Evolutionary conservation across 2,888 invertebrate species (phyloP).

Genomic region (Aphodius sticticus): DNA sequence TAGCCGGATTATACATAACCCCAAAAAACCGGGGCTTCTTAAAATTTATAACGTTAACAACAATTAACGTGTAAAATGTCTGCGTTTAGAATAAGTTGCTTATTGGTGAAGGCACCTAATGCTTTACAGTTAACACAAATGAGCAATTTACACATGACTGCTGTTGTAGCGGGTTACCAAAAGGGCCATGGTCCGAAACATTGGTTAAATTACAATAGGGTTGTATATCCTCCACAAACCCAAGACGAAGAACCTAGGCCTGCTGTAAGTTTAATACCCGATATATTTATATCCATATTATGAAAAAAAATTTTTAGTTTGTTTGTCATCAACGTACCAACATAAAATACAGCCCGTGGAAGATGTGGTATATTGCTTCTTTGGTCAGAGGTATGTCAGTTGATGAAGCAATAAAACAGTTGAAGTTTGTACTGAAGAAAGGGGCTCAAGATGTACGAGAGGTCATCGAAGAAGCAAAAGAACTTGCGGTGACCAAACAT

Average conservation of each 20-base stretch:
- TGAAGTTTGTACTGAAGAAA: slow-evolving; percentile 83
- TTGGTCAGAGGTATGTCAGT: slow-evolving; percentile 91
- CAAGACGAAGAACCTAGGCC: slow-evolving; percentile 79
- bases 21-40: background rate
- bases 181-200: slow-evolving; percentile 57
- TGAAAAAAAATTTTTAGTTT: slow-evolving; percentile 69
- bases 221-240: slow-evolving; percentile 80
- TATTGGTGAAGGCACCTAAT: background rate
- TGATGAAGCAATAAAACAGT: slow-evolving; percentile 92
- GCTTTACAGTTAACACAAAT: background rate
- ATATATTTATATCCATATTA: background rate
- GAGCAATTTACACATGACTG: slow-evolving; percentile 34
- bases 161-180: slow-evolving; percentile 31
- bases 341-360: slow-evolving; percentile 90
- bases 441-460: slow-evolving; percentile 78
- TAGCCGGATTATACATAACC: background rate
- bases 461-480: slow-evolving; percentile 87
- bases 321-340: slow-evolving; percentile 85
- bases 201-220: slow-evolving; percentile 76
- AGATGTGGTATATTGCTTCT: slow-evolving; percentile 91
- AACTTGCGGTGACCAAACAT: slow-evolving; percentile 84
- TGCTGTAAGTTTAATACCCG: slow-evolving; percentile 70
- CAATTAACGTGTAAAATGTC: background rate
- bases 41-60: background rate
- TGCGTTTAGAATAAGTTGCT: background rate